Percentiles rank a stretch among this genome's conserved stretches.
These are phyloP conservation scores for Sapajus apella DNA, from an alignment of 2,113 vertebrate genomes.

Conservation along the genomic window DNA sequence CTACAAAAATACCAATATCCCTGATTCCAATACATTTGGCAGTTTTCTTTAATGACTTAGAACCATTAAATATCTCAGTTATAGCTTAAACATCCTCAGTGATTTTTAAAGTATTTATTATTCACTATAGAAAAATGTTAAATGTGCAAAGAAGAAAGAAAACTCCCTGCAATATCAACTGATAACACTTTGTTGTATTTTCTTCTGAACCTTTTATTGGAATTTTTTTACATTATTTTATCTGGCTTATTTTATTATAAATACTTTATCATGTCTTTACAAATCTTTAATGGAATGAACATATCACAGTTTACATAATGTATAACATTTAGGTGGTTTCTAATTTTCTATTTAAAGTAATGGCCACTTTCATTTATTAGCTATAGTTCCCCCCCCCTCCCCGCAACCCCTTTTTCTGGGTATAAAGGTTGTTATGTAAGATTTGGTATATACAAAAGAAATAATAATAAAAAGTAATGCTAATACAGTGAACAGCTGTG, in stretches of 20 bases:
- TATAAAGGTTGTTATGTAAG: neutral
- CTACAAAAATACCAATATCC: constrained; percentile 17
- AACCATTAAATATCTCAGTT: neutral
- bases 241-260: neutral
- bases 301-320: neutral
- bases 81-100: constrained; percentile 4
- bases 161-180: neutral
- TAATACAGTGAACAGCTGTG: neutral
- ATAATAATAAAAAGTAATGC: neutral
- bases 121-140: neutral
- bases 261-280: neutral
- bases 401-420: neutral
- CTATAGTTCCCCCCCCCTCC: neutral
- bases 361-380: neutral
- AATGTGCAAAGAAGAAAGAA: neutral
- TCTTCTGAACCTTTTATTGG: constrained; percentile 3
- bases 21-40: neutral
- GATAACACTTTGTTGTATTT: neutral
- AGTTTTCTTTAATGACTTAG: constrained; percentile 45
- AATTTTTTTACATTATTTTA: neutral
- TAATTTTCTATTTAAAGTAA: neutral
- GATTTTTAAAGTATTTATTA: constrained; percentile 24
- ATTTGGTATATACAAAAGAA: neutral
- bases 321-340: constrained; percentile 23
- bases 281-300: neutral